Evolutionary conservation across 92 coral and sea anemone species (phyloP).

Genomic region (Galaxea fascicularis): DNA sequence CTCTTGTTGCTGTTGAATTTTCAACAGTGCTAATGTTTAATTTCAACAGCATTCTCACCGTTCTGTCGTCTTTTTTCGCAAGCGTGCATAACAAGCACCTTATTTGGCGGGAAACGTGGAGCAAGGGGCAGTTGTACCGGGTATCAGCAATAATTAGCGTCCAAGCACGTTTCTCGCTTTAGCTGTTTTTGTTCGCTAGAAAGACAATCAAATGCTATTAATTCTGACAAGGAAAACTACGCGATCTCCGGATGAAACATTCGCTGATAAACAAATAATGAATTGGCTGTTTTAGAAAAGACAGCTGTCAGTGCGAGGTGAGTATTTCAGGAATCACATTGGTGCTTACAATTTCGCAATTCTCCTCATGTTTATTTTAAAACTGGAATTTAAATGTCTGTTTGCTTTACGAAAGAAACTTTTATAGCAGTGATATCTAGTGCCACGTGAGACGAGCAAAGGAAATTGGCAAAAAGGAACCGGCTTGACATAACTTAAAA

Average conservation of each 20-base stretch:
- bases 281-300: slow-evolving; percentile 7
- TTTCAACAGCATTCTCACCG: neutral
- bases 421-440: neutral
- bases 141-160: no score
- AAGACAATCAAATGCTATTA: slow-evolving; percentile 14
- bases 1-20: neutral
- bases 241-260: neutral
- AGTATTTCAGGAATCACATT: neutral
- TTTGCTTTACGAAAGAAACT: slow-evolving; percentile 8
- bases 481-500: no score
- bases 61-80: neutral
- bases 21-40: neutral
- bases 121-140: no score
- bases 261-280: slow-evolving; percentile 5
- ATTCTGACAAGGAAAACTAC: neutral
- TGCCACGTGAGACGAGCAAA: neutral
- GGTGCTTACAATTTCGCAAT: slow-evolving; percentile 14
- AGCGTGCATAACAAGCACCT: neutral
- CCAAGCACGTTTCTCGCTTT: neutral
- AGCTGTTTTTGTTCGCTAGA: neutral
- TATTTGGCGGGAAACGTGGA: neutral
- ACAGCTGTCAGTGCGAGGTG: slow-evolving; percentile 11
- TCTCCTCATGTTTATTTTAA: neutral
- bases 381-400: neutral
- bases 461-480: no score